A percentile compares a stretch with the other conserved stretches of the same genome.
Evolutionary conservation across 2,113 vertebrate species (phyloP).

Genomic region (Solea solea): DNA sequence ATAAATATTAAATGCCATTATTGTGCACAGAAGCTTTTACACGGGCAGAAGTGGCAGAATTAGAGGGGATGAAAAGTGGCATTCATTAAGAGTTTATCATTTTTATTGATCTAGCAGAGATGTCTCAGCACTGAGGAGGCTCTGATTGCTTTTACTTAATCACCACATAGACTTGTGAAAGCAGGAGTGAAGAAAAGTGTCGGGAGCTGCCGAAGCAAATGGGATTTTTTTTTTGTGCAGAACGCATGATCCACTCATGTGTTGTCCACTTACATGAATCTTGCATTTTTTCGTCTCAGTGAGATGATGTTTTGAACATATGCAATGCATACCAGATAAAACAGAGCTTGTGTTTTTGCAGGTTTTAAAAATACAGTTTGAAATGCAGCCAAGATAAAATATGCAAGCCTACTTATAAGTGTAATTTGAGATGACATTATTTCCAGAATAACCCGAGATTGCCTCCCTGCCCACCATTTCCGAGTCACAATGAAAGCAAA

Average conservation of each 20-base stretch:
- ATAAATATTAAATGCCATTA: constrained; percentile 67
- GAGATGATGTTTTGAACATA: background rate
- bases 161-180: constrained; percentile 38
- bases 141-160: constrained; percentile 67
- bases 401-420: constrained; percentile 4
- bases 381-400: constrained; percentile 25
- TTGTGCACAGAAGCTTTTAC: constrained; percentile 55
- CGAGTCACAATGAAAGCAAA: constrained; percentile 13
- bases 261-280: background rate
- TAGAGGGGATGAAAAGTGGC: constrained; percentile 52
- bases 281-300: background rate
- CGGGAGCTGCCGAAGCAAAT: background rate
- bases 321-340: background rate
- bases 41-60: constrained; percentile 48
- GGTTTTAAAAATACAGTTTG: background rate
- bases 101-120: constrained; percentile 71
- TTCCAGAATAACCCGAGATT: constrained; percentile 23
- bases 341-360: background rate
- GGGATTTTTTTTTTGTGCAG: background rate
- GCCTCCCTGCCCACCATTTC: background rate
- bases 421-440: constrained; percentile 16
- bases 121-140: constrained; percentile 59
- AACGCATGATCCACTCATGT: background rate
- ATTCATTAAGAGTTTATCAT: constrained; percentile 73
- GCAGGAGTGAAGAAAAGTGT: constrained; percentile 16